These are phyloP conservation scores for Cochlearius cochlearius DNA, from an alignment of 2,113 vertebrate species.

Conservation along the genomic window DNA sequence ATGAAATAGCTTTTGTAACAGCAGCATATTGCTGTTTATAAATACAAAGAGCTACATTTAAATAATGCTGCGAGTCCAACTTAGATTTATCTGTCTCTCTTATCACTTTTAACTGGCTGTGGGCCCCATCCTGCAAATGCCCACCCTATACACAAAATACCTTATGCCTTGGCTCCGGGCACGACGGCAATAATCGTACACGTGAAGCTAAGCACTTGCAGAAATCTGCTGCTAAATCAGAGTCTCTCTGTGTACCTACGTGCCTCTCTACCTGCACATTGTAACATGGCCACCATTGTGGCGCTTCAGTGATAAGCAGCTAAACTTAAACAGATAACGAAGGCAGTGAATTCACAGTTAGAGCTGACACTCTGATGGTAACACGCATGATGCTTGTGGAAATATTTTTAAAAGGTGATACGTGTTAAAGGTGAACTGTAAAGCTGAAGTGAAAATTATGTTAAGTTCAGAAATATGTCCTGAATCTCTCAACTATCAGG, in stretches of 20 bases:
- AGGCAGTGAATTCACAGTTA: background rate
- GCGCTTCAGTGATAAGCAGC: background rate
- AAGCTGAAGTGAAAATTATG: constrained; percentile 50
- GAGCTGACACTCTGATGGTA: background rate
- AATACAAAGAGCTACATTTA: constrained; percentile 48
- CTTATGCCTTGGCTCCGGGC: background rate
- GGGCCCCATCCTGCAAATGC: background rate
- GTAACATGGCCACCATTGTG: background rate
- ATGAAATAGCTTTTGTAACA: constrained; percentile 45
- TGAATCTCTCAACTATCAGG: constrained; percentile 12
- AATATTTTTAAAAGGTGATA: constrained; percentile 31
- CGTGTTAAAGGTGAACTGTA: constrained; percentile 43
- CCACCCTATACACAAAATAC: accelerated
- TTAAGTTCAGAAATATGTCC: constrained; percentile 45
- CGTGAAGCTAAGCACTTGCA: background rate
- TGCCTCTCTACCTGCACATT: background rate
- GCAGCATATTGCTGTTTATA: constrained; percentile 47
- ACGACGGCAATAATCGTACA: accelerated
- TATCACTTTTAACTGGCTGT: background rate
- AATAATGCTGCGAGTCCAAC: background rate
- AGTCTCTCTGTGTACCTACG: background rate
- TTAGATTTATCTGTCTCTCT: background rate
- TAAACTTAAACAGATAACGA: background rate
- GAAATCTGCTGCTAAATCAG: background rate
- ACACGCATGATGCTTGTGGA: background rate